Conservation (phyloP, 1,140 invertebrate species). For the Heterodera carotae region DNA sequence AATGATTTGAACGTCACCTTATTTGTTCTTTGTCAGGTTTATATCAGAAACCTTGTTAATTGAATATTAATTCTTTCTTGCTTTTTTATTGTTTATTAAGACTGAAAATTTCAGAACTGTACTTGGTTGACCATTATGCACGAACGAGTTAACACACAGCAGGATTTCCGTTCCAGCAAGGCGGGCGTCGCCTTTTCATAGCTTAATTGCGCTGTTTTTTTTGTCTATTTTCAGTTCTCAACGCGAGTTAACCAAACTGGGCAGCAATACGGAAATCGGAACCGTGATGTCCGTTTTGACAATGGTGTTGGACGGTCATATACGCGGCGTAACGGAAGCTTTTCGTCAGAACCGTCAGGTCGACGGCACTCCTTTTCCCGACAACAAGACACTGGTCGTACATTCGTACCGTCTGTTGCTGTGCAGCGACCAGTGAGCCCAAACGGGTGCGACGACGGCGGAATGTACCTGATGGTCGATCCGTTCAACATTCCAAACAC, state of each 20-base stretch:
- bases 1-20: no score
- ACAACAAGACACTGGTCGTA: background rate
- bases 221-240: background rate
- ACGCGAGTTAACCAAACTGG: background rate
- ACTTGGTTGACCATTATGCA: background rate
- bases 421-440: background rate
- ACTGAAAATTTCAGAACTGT: background rate
- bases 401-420: background rate
- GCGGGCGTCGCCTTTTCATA: background rate
- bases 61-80: background rate
- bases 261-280: background rate
- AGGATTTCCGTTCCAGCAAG: slow-evolving; percentile 2
- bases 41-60: background rate
- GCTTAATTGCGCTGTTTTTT: no score
- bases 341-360: background rate
- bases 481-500: background rate
- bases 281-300: background rate
- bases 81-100: background rate
- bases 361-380: background rate
- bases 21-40: no score
- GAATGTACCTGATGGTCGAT: background rate
- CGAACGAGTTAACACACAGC: background rate
- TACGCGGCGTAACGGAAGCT: background rate
- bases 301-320: background rate
- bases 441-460: background rate